Conservation (phyloP, 2,797 vertebrate genomes). For the Cephalopachus bancanus region DNA sequence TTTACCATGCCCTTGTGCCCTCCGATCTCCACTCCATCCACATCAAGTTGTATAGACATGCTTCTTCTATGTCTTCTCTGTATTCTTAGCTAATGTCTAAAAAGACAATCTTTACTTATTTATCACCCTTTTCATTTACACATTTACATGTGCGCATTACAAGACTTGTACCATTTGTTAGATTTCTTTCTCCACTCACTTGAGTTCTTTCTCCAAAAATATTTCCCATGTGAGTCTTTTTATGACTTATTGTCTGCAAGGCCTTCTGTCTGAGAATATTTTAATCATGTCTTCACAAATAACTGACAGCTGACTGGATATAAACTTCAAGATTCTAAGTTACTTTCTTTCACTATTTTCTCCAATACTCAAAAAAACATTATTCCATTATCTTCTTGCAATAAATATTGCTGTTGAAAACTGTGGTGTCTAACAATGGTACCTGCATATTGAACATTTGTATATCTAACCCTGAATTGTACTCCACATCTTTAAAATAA, state of each 20-base stretch:
- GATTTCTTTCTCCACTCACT: not conserved
- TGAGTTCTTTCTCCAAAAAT: constrained; percentile 36
- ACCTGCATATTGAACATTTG: no score
- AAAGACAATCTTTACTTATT: not conserved
- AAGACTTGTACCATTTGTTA: not conserved
- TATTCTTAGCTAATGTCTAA: not conserved
- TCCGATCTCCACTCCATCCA: not conserved
- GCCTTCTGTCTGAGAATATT: not conserved
- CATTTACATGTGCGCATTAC: not conserved
- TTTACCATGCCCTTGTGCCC: not conserved
- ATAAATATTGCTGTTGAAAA: not conserved
- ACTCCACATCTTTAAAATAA: no score
- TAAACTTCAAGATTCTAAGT: constrained; percentile 20
- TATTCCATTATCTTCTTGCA: not conserved
- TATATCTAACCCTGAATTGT: no score
- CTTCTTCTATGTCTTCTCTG: not conserved
- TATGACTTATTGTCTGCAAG: not conserved
- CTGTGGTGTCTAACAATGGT: not conserved
- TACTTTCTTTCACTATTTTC: constrained; percentile 13
- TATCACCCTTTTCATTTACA: not conserved
- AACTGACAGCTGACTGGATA: not conserved
- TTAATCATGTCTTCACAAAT: not conserved
- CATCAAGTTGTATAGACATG: not conserved
- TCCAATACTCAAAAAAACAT: not conserved
- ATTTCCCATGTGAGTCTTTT: not conserved